Conservation (phyloP, 2,888 invertebrate genomes). For the Spatulosminthurus flaviceps region DNA sequence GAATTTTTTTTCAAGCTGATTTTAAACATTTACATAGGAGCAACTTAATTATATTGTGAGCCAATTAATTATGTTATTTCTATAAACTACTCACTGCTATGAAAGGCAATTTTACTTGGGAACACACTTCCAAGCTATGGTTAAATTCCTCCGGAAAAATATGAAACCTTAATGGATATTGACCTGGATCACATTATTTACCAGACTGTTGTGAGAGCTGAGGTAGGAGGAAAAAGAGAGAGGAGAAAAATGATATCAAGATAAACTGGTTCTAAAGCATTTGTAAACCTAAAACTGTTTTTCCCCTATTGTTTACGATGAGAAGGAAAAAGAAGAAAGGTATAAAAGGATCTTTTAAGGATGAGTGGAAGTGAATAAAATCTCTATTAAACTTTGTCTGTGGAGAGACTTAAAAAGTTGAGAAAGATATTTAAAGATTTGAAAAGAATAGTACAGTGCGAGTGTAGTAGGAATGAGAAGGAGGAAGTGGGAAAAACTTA, state of each 20-base stretch:
- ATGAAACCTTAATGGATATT: neutral
- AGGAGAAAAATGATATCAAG: too few species aligned
- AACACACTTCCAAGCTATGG: neutral
- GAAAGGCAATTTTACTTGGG: neutral
- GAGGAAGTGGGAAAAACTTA: conserved; percentile 27
- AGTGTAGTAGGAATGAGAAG: neutral
- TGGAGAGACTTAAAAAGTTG: conserved; percentile 2
- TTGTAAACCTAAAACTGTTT: neutral
- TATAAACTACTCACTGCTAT: too few species aligned
- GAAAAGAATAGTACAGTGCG: conserved; percentile 4
- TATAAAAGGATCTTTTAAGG: conserved; percentile 35
- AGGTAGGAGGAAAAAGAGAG: too few species aligned
- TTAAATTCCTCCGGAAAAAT: neutral
- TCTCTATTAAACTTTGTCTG: conserved; percentile 46
- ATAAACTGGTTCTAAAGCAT: conserved; percentile 1
- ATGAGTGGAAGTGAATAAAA: conserved; percentile 40
- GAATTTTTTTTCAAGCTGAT: too few species aligned
- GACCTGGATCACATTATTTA: neutral
- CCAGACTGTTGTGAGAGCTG: too few species aligned
- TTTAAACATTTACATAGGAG: too few species aligned
- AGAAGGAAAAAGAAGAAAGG: neutral
- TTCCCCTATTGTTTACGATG: neutral
- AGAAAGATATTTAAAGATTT: conserved; percentile 9
- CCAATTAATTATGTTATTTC: neutral
- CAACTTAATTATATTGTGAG: too few species aligned